phyloP scores from a whole-genome alignment of 1,140 invertebrate genomes.

The Lepidurus couesii region DNA sequence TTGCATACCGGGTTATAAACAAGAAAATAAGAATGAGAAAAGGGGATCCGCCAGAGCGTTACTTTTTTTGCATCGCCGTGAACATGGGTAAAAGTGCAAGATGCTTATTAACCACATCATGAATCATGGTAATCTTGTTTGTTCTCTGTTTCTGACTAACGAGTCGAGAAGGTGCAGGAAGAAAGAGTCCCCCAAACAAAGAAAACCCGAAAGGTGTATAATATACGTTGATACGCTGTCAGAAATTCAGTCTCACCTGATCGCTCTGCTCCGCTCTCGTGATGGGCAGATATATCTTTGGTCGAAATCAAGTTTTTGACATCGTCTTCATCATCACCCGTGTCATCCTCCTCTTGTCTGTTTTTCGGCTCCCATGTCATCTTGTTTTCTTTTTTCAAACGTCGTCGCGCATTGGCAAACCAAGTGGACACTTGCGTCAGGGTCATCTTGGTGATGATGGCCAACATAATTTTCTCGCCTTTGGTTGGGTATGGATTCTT shows the following conservation, averaged over 20 bases:
- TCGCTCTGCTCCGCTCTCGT: conserved; percentile 54
- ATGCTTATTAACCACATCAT: neutral
- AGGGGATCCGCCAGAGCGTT: neutral
- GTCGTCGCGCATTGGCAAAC: conserved; percentile 60
- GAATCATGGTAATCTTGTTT: neutral
- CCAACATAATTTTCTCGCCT: conserved; percentile 97
- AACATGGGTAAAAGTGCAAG: neutral
- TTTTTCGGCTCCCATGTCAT: conserved; percentile 60
- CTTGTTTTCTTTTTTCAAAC: conserved; percentile 65
- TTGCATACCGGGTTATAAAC: neutral
- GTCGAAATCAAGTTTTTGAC: conserved; percentile 51
- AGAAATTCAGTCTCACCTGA: conserved; percentile 40
- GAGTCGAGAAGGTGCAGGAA: neutral
- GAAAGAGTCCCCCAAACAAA: neutral
- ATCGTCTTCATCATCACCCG: conserved; percentile 44
- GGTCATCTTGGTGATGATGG: conserved; percentile 98
- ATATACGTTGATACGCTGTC: conserved; percentile 27
- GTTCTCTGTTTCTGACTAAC: neutral
- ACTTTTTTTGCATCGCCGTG: too few species aligned
- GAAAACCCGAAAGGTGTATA: neutral
- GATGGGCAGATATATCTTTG: conserved; percentile 61
- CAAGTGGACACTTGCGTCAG: conserved; percentile 67
- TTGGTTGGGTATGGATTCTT: conserved; percentile 98
- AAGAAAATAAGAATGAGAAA: neutral
- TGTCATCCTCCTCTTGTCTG: conserved; percentile 47